Evolutionary conservation across 2,113 vertebrate species (phyloP), one percentile per base, ranked within the genome.

Genomic region (Felis catus): DNA sequence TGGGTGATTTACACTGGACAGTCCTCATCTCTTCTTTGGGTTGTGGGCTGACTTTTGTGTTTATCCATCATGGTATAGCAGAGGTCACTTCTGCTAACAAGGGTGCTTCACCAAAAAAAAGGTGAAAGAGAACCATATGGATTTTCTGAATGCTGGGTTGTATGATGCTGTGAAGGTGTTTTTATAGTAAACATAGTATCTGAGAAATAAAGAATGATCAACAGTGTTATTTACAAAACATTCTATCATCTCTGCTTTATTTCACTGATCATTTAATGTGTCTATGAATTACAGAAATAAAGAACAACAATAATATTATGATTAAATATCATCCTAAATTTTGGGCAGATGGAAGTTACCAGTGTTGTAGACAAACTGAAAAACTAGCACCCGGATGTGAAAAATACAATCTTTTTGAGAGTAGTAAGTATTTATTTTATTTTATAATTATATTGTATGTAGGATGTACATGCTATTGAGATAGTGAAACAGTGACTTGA

Each of bases 241-340:
- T 41, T 45, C 65, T 91, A 25, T 41, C 12, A 58, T 71, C 31
- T 80, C 25, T 94, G 21, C 48, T 53, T 91, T 51, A 21, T 79
- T 88, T 89, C 53, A 29, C 85, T 97, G 85, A 94, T 87, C 36
- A n/a, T 79, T 16, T 19, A 21, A 6, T 96, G 25, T 98, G 33
- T 88, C 79, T 96, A 18, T 97, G 74, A 89, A 96, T 96, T 98
- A 14, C 97, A 99, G 99, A 99, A 98, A 99, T 99, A 98, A 99
- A 98, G 98, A 98, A 99, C 97, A 99, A 99, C 97, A 93, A 98
- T 4, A 98, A 98, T 73, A 99, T 99, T 89, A 97, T 99, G 98
- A 93, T 99, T 27, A 99, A 99, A 98, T 99, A 99, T 82, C 99
- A 99, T 97, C 99, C 99, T 81, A 99, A 99, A 98, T 99, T 99